Base-by-base conservation (phyloP, 2,888 invertebrate genomes). In the Eulithis prunata region DNA sequence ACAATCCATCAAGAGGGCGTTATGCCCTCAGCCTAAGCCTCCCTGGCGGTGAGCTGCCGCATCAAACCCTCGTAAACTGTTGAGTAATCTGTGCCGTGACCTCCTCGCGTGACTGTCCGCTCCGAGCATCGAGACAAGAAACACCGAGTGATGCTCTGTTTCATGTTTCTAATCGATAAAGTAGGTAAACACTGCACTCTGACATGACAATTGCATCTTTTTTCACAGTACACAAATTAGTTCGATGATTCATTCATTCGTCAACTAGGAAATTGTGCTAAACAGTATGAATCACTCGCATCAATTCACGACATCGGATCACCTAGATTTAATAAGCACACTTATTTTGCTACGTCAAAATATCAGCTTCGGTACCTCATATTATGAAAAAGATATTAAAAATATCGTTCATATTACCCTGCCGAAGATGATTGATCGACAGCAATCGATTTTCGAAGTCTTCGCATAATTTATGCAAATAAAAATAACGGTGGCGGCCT, bases 61-160 rank as follows among this genome's bases (percentile, higher is more conserved):
- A 64, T 49, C 62, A 62, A 49, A 57, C 58, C 59, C 67, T 57
- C 57, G 68, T 68, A 54, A 66, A 66, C 57, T 58, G 45, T 51
- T 14, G 45, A 14, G 28, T 62, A 66, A 66, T 58, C 66, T 62
- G 43, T 51, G 56, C 13, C 46, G 41, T 56, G 72, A 72, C 72
- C 72, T 72, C 72, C 72, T 72, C 68, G 68, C 68, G 68, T 66
- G 68, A 68, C 67, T 65, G 68, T 57, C 52, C 57, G 55, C 68
- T 66, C 68, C 41, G 41, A 54, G 1, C 14, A 64, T 10, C 62
- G 68, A 69, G 62, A 67, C 59, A 61, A 66, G 63, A 58, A 46
- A 32, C 52, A n/a, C 55, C 46, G 55, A 73, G 70, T 62, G 71
- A 64, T 70, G 71, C 46, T 61, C 64, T 43, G 13, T 57, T 59